Base-by-base conservation (phyloP, 2,113 vertebrate genomes). In the Eurystomus gularis region DNA sequence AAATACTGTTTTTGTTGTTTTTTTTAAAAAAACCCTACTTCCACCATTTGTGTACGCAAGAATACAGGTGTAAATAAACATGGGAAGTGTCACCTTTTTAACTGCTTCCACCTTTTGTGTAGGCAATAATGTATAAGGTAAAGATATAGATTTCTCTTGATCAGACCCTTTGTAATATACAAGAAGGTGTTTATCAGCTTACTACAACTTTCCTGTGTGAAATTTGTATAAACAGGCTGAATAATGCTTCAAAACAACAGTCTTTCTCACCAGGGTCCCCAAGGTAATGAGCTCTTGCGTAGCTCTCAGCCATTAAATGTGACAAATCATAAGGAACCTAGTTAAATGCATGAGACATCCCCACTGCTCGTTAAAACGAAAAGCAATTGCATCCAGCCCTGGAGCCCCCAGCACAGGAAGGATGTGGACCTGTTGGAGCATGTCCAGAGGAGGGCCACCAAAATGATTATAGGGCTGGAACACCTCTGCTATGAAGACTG, bases 31-130 rank as follows among this genome's bases (percentile, higher is more conserved):
- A 35, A n/a, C n/a, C n/a, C 31, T 1, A 48, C 82, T 97, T 95
- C 96, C 94, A 86, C 72, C 93, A 61, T 95, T 96, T 97, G 95
- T 93, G 61, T 94, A 85, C 76, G 29, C 28, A 69, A 58, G 75
- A 94, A 86, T 95, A 54, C 48, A 86, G 54, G 70, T 87, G 80
- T 89, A 92, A 93, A 88, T 89, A 93, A 88, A 85, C 85, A 44
- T 35, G 84, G 95, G 88, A 95, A 89, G 61, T 26, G 69, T 54
- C 90, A 90, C 51, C 80, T 85, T 91, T 54, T 78, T 46, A 94
- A 93, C 83, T 51, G 90, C 92, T 96, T 97, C 96, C 93, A 71
- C 96, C 95, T 64, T 96, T 96, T 96, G 94, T 95, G 46, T 52
- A 42, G 68, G 69, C 60, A n/a, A 83, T 87, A 46, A 90, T 80